phyloP scores from a whole-genome alignment of 2,888 invertebrate genomes.

The Leptothorax acervorum region DNA sequence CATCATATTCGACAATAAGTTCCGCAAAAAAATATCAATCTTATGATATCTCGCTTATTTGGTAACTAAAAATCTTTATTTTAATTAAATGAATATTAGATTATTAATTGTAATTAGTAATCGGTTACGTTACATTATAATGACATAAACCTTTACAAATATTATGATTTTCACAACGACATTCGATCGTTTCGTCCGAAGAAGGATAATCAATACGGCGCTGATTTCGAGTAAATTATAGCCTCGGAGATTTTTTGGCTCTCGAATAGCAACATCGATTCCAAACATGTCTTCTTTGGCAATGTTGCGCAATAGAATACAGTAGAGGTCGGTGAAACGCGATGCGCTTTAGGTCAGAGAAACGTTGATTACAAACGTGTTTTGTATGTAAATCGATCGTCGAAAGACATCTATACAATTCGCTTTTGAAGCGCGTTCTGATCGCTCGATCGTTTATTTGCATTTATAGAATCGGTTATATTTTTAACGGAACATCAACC shows the following conservation, averaged over 20 bases:
- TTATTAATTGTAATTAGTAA: not conserved
- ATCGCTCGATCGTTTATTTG: not conserved
- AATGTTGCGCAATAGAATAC: slow-evolving; percentile 22
- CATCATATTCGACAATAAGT: not conserved
- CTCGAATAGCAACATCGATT: slow-evolving; percentile 15
- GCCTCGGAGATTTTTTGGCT: not conserved
- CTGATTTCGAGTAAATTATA: not conserved
- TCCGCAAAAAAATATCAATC: not conserved
- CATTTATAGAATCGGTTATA: not conserved
- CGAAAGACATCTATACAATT: not conserved
- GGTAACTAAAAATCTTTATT: not conserved
- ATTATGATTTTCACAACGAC: not conserved
- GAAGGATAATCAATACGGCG: not conserved
- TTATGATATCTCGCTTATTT: not conserved
- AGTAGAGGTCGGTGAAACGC: slow-evolving; percentile 10
- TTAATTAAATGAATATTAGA: not conserved
- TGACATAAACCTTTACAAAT: not conserved
- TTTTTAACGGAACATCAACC: not conserved
- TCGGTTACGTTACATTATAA: not conserved
- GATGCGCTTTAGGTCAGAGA: not conserved
- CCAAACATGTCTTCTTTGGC: slow-evolving; percentile 22
- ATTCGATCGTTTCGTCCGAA: not conserved
- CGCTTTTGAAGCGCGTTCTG: not conserved
- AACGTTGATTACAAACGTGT: slow-evolving; percentile 16
- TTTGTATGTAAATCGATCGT: not conserved